Conservation (phyloP, 2,797 vertebrate species). For the Myotis myotis region DNA sequence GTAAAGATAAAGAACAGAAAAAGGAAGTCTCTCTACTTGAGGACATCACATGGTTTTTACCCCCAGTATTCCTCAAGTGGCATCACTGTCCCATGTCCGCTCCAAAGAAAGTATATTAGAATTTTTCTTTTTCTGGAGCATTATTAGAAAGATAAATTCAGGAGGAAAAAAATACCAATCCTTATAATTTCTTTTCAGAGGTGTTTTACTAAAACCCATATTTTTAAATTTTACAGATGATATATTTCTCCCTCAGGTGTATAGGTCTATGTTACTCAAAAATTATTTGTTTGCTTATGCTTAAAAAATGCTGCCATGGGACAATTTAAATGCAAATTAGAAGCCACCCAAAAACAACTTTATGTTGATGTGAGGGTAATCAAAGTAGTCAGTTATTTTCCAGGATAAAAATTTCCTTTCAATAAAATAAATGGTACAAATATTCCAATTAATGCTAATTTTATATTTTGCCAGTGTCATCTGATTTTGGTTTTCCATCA, state of each 20-base stretch:
- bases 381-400: conserved; percentile 50
- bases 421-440: conserved; percentile 44
- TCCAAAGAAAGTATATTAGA: neutral
- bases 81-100: neutral
- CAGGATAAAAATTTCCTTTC: conserved; percentile 12
- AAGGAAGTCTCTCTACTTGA: neutral
- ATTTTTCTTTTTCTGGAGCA: neutral
- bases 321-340: conserved; percentile 69
- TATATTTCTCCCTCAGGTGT: conserved; percentile 14
- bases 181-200: conserved; percentile 43
- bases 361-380: conserved; percentile 56
- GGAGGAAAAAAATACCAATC: neutral
- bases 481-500: conserved; percentile 44
- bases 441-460: neutral
- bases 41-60: neutral
- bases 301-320: conserved; percentile 31
- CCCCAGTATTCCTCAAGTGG: neutral
- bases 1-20: neutral
- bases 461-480: conserved; percentile 37
- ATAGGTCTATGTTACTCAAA: conserved; percentile 4
- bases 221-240: conserved; percentile 41
- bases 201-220: conserved; percentile 32
- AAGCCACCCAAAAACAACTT: conserved; percentile 22
- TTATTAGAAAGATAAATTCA: conserved; percentile 45
- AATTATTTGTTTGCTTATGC: conserved; percentile 51